Percentiles rank a stretch among this genome's conserved stretches.
phyloP scores from a whole-genome alignment of 2,113 vertebrate genomes.

The Daubentonia madagascariensis region DNA sequence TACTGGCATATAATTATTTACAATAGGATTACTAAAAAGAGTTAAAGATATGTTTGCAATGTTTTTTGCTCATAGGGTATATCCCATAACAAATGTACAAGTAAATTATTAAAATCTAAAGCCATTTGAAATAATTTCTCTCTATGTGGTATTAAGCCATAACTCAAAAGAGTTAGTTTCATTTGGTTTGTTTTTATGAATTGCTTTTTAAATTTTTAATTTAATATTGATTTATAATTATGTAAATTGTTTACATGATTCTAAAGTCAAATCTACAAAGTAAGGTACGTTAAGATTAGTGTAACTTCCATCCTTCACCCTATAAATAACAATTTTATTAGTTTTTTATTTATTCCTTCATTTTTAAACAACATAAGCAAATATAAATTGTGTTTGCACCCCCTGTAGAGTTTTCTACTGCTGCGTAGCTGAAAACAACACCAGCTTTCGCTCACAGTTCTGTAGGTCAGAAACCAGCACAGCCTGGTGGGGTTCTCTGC shows the following conservation, averaged over 20 bases:
- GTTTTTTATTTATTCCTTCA: no score
- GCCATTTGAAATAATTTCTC: no score
- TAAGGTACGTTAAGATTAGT: background rate
- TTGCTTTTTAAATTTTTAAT: background rate
- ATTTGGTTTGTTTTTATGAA: background rate
- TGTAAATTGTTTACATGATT: background rate
- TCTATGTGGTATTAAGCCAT: no score
- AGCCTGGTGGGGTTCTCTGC: background rate
- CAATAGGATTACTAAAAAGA: no score
- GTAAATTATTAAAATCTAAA: no score
- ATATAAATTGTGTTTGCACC: background rate
- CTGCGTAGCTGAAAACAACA: background rate
- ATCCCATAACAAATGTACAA: no score
- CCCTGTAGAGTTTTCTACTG: no score
- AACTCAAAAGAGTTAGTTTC: background rate
- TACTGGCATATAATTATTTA: no score
- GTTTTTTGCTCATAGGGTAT: no score
- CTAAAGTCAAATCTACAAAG: background rate
- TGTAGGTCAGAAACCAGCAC: background rate
- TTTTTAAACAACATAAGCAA: background rate
- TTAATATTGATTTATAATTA: background rate
- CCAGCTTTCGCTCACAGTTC: background rate
- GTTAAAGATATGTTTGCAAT: no score
- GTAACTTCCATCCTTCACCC: background rate
- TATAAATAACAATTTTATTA: background rate